Evolutionary conservation across 2,113 vertebrate species (phyloP), one percentile per base, ranked within the genome.

Genomic region (Azemiops feae): DNA sequence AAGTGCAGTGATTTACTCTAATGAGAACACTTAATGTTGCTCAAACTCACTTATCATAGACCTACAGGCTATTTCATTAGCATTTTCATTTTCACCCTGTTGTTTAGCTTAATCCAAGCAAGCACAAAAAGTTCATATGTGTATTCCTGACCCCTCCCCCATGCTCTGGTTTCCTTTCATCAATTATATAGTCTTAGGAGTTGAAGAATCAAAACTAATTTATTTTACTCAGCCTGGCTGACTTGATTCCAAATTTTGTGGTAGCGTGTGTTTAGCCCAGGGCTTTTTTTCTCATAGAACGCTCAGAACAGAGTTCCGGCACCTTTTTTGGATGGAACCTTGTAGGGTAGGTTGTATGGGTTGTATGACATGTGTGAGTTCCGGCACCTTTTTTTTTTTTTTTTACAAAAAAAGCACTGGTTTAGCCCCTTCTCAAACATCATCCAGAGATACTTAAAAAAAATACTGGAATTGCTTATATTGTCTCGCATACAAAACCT

Each of bases 11-110:
- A 95, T 94, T 96, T 95, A 88, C 93, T 94, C 92, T 95, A 95
- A 95, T n/a, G 90, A 91, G 95, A 96, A 95, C 20, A 93, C 95
- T 96, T 97, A 92, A 96, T 96, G 93, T 94, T 94, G 30, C 89
- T 96, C 91, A 86, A 57, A 96, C 92, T 95, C 90, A 97, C 95
- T 97, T 97, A 97, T 96, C 96, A 95, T 93, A 93, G 64, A 91
- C 52, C 87, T 91, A 89, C 97, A 97, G 97, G 94, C 94, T 95
- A 94, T 95, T 95, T 96, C 95, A 96, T 97, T 97, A 96, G 91
- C 95, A 97, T 97, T 97, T 96, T 93, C 60, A 89, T 93, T 94
- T 95, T 54, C 93, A 93, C 92, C 93, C 89, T 93, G 92, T 93
- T 96, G 95, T 94, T 91, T 89, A 95, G 95, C 94, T 91, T 74